A percentile compares a stretch with the other conserved stretches of the same genome.
Conservation (phyloP, 2,113 vertebrate genomes). For the Coryphaenoides rupestris region DNA sequence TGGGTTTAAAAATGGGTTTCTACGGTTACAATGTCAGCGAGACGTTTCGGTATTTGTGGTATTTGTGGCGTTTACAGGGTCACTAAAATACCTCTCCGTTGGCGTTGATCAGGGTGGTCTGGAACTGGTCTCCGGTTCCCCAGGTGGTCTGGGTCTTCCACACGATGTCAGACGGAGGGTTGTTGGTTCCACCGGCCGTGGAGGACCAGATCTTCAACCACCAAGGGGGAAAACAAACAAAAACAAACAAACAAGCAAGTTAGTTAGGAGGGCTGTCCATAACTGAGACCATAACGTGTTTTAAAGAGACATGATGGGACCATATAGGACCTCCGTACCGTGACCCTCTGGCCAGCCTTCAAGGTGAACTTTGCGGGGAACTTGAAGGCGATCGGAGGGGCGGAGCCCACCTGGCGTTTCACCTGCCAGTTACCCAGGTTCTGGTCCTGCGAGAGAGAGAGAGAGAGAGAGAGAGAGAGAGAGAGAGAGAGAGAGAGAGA, state of each 20-base stretch:
- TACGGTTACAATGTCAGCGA: neutral
- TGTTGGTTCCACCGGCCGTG: constrained; percentile 80
- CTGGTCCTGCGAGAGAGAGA: constrained; percentile 82
- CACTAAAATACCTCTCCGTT: constrained; percentile 82
- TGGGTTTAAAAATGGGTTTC: too few relatives aligned
- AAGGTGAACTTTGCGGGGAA: constrained; percentile 89
- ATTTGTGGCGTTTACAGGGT: neutral
- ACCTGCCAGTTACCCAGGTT: constrained; percentile 92
- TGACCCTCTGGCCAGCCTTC: constrained; percentile 88
- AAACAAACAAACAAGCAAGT: too few relatives aligned
- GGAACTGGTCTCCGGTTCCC: constrained; percentile 88
- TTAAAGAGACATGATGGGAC: neutral
- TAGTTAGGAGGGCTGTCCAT: too few relatives aligned
- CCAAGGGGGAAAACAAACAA: neutral
- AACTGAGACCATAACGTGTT: neutral
- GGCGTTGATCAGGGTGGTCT: constrained; percentile 85
- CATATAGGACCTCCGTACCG: constrained; percentile 73
- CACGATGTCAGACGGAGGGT: constrained; percentile 87
- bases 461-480: too few relatives aligned
- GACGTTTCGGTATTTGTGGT: neutral
- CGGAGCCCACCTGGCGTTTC: constrained; percentile 86
- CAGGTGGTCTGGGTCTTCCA: constrained; percentile 90
- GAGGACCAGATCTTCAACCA: constrained; percentile 86
- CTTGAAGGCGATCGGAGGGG: constrained; percentile 78
- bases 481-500: too few relatives aligned